Evolutionary conservation across 2,888 invertebrate genomes (phyloP).

Genomic region (Helleia helle): DNA sequence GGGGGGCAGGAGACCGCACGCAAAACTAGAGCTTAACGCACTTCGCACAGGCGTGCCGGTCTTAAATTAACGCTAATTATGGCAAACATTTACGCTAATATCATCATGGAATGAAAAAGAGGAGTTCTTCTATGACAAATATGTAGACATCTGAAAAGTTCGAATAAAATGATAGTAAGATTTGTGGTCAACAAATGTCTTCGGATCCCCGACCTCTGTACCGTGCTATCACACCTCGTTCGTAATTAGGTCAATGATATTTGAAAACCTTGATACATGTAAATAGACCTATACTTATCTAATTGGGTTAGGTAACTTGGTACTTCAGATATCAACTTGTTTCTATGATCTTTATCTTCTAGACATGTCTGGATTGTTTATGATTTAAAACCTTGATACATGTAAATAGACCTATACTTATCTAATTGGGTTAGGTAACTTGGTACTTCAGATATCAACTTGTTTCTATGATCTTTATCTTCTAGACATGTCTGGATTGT

Average conservation of each 20-base stretch:
- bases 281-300: constrained; percentile 35
- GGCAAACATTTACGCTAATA: too few relatives aligned
- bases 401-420: constrained; percentile 26
- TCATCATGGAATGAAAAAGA: too few relatives aligned
- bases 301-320: constrained; percentile 44
- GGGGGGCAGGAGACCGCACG: too few relatives aligned
- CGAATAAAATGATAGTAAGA: too few relatives aligned
- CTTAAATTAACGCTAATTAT: too few relatives aligned
- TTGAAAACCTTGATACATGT: constrained; percentile 8
- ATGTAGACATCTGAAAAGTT: too few relatives aligned
- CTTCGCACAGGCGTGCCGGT: too few relatives aligned
- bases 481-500: too few relatives aligned
- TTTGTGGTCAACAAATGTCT: too few relatives aligned
- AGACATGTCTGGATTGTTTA: too few relatives aligned
- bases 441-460: not conserved
- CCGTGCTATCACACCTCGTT: constrained; percentile 4
- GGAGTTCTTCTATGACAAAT: too few relatives aligned
- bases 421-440: constrained; percentile 53
- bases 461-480: not conserved
- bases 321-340: not conserved
- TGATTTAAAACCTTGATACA: constrained; percentile 11
- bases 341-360: not conserved
- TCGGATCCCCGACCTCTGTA: not conserved
- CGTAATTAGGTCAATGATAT: constrained; percentile 3
- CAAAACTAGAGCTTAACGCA: too few relatives aligned